A percentile compares a stretch with the other conserved stretches of the same genome.
Evolutionary conservation across 1,140 invertebrate genomes (phyloP).

Genomic region (Cyclina sinensis): DNA sequence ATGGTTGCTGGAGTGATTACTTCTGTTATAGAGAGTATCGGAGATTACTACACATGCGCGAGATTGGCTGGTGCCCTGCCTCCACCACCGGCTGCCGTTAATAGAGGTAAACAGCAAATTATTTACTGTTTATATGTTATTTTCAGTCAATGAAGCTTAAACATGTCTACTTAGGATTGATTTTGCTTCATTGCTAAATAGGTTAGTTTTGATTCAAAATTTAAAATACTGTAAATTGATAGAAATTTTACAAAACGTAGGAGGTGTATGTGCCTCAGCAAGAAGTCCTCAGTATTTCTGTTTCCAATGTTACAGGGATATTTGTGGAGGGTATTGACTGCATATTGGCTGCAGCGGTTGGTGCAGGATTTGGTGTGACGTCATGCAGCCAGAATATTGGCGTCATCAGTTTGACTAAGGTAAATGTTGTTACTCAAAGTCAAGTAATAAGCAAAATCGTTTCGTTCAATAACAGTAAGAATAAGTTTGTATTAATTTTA

Average conservation of each 20-base stretch:
- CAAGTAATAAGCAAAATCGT: not conserved
- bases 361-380: slow-evolving; percentile 93
- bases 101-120: slow-evolving; percentile 89
- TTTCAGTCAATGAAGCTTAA: too few relatives aligned
- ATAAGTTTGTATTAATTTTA: too few relatives aligned
- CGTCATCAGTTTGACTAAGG: slow-evolving; percentile 91
- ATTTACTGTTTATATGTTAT: too few relatives aligned
- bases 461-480: too few relatives aligned
- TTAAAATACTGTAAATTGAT: too few relatives aligned
- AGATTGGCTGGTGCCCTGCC: slow-evolving; percentile 89
- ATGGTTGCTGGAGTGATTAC: slow-evolving; percentile 83
- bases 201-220: too few relatives aligned
- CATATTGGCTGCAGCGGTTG: slow-evolving; percentile 93
- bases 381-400: slow-evolving; percentile 95
- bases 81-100: slow-evolving; percentile 93
- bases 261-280: too few relatives aligned
- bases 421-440: slow-evolving; percentile 68
- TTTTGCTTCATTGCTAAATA: too few relatives aligned
- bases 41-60: slow-evolving; percentile 85
- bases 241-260: too few relatives aligned
- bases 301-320: slow-evolving; percentile 86
- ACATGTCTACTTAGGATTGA: too few relatives aligned
- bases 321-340: slow-evolving; percentile 94
- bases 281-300: too few relatives aligned
- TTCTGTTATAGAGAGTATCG: slow-evolving; percentile 84